phyloP scores from a whole-genome alignment of 1,140 invertebrate species.

The Ruditapes philippinarum region DNA sequence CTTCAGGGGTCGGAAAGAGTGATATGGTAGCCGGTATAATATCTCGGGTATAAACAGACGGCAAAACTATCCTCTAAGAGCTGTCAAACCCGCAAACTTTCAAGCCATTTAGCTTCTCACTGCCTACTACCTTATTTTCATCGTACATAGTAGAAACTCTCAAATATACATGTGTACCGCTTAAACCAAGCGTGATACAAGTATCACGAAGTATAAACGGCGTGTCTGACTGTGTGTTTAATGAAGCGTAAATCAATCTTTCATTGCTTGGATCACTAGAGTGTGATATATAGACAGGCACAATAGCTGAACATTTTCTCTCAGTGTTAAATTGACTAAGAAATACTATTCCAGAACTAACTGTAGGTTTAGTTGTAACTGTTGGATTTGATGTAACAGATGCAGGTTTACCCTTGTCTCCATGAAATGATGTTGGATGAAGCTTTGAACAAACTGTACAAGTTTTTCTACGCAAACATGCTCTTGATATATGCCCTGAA shows the following conservation, averaged over 20 bases:
- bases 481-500: not conserved
- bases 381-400: not conserved
- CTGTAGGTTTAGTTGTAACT: not conserved
- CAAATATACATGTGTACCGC: not conserved
- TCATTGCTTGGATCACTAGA: not conserved
- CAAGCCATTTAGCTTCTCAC: constrained; percentile 41
- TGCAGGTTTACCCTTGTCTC: not conserved
- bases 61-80: not conserved
- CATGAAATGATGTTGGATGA: constrained; percentile 17
- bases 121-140: constrained; percentile 17
- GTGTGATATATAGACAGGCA: constrained; percentile 39
- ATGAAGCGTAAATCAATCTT: constrained; percentile 19
- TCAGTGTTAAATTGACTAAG: not conserved
- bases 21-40: constrained; percentile 52
- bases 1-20: constrained; percentile 46
- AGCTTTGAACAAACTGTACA: constrained; percentile 23
- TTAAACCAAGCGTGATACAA: not conserved
- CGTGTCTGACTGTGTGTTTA: constrained; percentile 51
- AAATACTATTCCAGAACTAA: not conserved
- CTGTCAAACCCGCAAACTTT: constrained; percentile 32
- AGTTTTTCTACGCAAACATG: not conserved
- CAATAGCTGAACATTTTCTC: constrained; percentile 19
- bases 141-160: constrained; percentile 6
- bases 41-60: constrained; percentile 36
- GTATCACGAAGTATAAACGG: not conserved